These are phyloP conservation scores for Antrozous pallidus DNA, from an alignment of 2,797 vertebrate genomes.

Conservation along the genomic window DNA sequence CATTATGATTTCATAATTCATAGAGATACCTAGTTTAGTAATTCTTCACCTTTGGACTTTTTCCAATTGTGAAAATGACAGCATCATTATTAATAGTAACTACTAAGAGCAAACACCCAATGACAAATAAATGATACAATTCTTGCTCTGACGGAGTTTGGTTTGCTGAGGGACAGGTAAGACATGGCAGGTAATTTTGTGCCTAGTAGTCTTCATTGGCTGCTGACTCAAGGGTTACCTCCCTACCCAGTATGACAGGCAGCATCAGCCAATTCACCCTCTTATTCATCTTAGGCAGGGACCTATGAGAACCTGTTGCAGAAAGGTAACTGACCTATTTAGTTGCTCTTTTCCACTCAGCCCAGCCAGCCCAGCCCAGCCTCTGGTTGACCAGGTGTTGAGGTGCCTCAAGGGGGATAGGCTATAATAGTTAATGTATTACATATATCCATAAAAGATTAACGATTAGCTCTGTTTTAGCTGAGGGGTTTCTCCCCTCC, in stretches of 20 bases:
- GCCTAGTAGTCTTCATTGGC: neutral
- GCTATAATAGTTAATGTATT: slow-evolving; percentile 70
- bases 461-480: slow-evolving; percentile 69
- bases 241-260: neutral
- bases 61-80: neutral
- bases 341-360: slow-evolving; percentile 45
- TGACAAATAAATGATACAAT: slow-evolving; percentile 30
- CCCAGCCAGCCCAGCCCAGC: neutral
- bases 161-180: slow-evolving; percentile 53
- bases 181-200: slow-evolving; percentile 36
- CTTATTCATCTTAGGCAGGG: slow-evolving; percentile 40
- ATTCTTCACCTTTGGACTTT: slow-evolving; percentile 8
- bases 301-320: slow-evolving; percentile 43
- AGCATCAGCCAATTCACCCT: slow-evolving; percentile 40
- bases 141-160: slow-evolving; percentile 7
- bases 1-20: neutral
- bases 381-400: slow-evolving; percentile 55
- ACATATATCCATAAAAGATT: slow-evolving; percentile 71
- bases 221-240: slow-evolving; percentile 67
- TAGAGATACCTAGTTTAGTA: slow-evolving; percentile 19
- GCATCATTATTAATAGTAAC: slow-evolving; percentile 55
- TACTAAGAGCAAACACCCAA: slow-evolving; percentile 42
- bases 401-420: slow-evolving; percentile 39
- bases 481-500: slow-evolving; percentile 71
- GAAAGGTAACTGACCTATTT: slow-evolving; percentile 64